These are phyloP conservation scores for Torymus texanus DNA, from an alignment of 2,888 invertebrate genomes.

Conservation along the genomic window DNA sequence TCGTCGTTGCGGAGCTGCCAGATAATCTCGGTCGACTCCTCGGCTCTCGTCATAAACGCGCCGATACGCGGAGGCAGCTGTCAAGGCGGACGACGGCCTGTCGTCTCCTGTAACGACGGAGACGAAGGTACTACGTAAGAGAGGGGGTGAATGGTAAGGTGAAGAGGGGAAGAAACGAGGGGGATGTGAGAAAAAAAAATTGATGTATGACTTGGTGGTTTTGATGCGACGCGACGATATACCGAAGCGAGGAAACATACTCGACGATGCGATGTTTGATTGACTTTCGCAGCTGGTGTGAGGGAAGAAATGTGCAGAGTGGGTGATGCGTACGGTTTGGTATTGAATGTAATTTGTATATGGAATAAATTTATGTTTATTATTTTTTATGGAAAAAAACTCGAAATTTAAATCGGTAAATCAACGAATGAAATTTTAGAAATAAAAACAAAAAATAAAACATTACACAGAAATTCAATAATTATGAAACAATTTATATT, in stretches of 20 bases:
- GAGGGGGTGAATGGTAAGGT: neutral
- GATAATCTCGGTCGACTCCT: slow-evolving; percentile 62
- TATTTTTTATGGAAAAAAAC: no score
- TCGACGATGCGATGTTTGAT: slow-evolving; percentile 33
- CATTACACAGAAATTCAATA: no score
- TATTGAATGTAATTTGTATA: no score
- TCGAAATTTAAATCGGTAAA: no score
- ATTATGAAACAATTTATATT: no score
- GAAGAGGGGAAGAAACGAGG: slow-evolving; percentile 6
- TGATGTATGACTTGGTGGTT: slow-evolving; percentile 25
- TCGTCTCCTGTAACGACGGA: slow-evolving; percentile 19
- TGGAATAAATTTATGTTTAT: no score
- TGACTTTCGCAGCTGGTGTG: slow-evolving; percentile 19
- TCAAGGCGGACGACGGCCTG: neutral
- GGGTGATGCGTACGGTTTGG: no score
- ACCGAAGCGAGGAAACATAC: neutral
- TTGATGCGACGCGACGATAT: slow-evolving; percentile 17
- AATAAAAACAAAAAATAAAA: no score
- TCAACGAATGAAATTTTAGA: no score
- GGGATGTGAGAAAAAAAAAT: slow-evolving; percentile 9
- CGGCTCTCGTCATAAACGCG: slow-evolving; percentile 10
- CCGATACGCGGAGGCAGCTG: slow-evolving; percentile 7
- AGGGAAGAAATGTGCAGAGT: no score
- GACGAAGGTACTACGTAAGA: no score
- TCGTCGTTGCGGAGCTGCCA: slow-evolving; percentile 9